These are phyloP conservation scores for Cuniculus paca DNA, from an alignment of 2,797 vertebrate genomes.

Conservation along the genomic window DNA sequence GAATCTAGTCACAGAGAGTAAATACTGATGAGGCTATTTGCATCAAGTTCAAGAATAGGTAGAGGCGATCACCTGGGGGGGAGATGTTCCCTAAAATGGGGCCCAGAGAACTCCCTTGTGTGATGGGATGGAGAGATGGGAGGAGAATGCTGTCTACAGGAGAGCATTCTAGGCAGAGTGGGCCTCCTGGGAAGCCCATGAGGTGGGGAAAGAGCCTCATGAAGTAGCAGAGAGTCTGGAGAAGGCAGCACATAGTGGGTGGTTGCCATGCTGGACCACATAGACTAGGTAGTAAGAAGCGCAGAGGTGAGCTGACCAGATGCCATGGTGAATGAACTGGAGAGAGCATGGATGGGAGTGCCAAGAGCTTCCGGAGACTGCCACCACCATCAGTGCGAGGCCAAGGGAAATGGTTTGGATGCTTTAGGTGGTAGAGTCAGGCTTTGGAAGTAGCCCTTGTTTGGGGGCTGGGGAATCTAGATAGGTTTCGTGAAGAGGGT, in stretches of 20 bases:
- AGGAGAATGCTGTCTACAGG: neutral
- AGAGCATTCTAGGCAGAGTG: neutral
- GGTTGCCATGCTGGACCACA: no score
- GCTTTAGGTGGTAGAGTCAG: neutral
- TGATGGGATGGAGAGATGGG: neutral
- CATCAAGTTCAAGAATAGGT: neutral
- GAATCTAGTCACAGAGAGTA: neutral
- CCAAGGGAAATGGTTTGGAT: neutral
- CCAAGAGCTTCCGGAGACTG: accelerated
- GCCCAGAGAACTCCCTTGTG: neutral
- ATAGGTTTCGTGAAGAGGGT: accelerated
- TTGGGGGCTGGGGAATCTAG: neutral
- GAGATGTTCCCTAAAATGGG: neutral
- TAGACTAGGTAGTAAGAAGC: neutral
- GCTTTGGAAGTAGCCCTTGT: neutral
- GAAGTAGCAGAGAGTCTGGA: neutral
- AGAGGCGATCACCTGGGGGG: neutral
- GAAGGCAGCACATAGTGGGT: neutral
- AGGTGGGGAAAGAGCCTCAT: neutral
- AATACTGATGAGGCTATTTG: neutral
- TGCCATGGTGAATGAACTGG: neutral
- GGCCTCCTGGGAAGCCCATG: neutral
- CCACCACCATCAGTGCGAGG: neutral
- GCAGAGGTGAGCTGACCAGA: neutral
- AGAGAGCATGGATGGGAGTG: no score